Evolutionary conservation across 2,113 vertebrate species (phyloP).

Genomic region (Oreotragus oreotragus): DNA sequence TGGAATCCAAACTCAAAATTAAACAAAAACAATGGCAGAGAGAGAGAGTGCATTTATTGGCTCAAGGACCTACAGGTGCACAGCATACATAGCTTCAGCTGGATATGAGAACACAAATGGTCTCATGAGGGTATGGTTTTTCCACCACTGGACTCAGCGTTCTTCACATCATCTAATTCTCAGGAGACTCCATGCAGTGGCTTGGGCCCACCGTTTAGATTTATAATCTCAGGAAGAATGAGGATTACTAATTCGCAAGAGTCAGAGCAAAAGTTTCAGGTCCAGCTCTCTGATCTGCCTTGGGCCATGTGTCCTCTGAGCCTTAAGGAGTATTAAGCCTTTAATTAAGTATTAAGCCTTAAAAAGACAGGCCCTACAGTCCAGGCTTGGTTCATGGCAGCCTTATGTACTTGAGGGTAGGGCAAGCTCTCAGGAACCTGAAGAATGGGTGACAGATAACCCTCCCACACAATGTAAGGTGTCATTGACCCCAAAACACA

Average conservation of each 20-base stretch:
- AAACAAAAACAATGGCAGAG: background rate
- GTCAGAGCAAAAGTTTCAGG: accelerated
- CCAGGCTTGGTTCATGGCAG: accelerated
- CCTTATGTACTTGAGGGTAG: accelerated
- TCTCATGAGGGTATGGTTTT: accelerated
- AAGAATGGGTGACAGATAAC: too few species aligned
- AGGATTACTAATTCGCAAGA: background rate
- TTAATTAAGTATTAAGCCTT: background rate
- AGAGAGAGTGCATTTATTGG: background rate
- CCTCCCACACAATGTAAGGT: background rate
- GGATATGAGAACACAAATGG: accelerated
- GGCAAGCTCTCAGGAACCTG: accelerated
- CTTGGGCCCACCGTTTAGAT: accelerated
- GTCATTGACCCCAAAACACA: background rate
- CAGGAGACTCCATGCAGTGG: accelerated
- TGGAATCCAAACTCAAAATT: background rate
- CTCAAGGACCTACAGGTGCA: accelerated
- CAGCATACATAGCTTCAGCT: too few species aligned
- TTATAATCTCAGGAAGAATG: accelerated
- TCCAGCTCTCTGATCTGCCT: background rate
- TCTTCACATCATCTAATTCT: background rate
- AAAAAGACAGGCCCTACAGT: background rate
- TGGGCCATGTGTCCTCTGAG: accelerated
- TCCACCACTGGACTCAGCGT: accelerated
- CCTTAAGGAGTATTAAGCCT: background rate